Percentiles rank a stretch among this genome's conserved stretches.
phyloP scores from a whole-genome alignment of 2,113 vertebrate species.

The Charina bottae region DNA sequence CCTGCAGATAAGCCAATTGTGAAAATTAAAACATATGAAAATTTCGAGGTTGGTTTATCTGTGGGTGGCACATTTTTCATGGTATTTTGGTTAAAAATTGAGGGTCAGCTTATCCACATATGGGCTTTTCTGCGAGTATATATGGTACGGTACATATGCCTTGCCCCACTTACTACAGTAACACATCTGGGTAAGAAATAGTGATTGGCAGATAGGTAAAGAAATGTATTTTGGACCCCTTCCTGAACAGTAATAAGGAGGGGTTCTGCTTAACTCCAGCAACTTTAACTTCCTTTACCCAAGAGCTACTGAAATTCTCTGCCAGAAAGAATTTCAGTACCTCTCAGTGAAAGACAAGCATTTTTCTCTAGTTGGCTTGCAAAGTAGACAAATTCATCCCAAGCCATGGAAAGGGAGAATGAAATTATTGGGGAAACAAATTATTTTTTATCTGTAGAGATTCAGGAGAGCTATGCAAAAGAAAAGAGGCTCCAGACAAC shows the following conservation, averaged over 20 bases:
- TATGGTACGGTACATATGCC: background rate
- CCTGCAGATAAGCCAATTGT: background rate
- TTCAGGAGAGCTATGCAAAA: background rate
- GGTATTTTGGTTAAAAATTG: background rate
- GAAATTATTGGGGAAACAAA: background rate
- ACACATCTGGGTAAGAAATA: background rate
- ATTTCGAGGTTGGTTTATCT: background rate
- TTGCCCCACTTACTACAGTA: background rate
- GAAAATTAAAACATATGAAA: background rate
- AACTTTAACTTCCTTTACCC: background rate
- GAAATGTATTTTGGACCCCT: background rate
- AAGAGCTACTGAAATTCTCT: background rate
- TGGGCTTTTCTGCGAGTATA: background rate
- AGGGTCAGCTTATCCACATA: background rate
- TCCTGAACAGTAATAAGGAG: background rate
- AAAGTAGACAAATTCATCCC: background rate
- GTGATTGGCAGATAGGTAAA: background rate
- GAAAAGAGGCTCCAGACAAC: background rate
- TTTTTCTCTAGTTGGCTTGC: background rate
- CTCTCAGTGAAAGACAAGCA: background rate
- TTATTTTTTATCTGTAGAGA: background rate
- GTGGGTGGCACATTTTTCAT: background rate
- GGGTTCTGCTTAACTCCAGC: background rate
- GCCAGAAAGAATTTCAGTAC: background rate
- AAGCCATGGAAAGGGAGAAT: background rate